Conservation (phyloP, 1,140 invertebrate species). For the Cydia splendana region DNA sequence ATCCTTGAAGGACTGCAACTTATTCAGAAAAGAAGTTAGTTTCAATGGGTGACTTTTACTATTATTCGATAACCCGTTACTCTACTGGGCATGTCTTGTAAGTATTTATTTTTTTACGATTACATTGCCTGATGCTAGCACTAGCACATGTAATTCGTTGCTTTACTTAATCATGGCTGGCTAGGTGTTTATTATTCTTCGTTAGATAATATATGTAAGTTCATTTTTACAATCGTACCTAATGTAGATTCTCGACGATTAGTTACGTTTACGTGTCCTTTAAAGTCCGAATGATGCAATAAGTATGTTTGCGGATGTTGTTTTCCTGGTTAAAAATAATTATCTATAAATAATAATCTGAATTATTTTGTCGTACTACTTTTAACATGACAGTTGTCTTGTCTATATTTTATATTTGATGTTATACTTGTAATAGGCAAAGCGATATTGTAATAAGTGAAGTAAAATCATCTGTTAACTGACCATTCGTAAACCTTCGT, state of each 20-base stretch:
- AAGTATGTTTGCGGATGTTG: neutral
- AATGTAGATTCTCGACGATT: constrained; percentile 3
- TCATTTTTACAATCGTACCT: neutral
- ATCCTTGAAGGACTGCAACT: constrained; percentile 2
- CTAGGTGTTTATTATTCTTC: neutral
- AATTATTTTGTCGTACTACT: neutral
- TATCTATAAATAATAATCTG: neutral
- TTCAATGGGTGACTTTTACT: constrained; percentile 28
- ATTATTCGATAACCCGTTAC: neutral
- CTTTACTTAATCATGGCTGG: neutral
- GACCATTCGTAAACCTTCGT: neutral
- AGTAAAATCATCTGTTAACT: too few species aligned
- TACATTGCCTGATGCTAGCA: neutral
- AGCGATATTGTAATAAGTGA: too few species aligned
- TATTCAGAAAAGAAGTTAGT: neutral
- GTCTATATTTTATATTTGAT: too few species aligned
- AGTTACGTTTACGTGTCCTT: constrained; percentile 30
- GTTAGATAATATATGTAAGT: neutral
- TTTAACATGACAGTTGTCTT: too few species aligned
- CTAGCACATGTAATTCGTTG: neutral
- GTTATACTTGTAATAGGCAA: too few species aligned
- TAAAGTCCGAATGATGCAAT: constrained; percentile 20
- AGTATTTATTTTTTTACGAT: neutral
- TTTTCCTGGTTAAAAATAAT: constrained; percentile 1
- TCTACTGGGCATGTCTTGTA: constrained; percentile 29